Percentiles rank a stretch among this genome's conserved stretches.
phyloP scores from a whole-genome alignment of 2,113 vertebrate species.

The Pedetes capensis region DNA sequence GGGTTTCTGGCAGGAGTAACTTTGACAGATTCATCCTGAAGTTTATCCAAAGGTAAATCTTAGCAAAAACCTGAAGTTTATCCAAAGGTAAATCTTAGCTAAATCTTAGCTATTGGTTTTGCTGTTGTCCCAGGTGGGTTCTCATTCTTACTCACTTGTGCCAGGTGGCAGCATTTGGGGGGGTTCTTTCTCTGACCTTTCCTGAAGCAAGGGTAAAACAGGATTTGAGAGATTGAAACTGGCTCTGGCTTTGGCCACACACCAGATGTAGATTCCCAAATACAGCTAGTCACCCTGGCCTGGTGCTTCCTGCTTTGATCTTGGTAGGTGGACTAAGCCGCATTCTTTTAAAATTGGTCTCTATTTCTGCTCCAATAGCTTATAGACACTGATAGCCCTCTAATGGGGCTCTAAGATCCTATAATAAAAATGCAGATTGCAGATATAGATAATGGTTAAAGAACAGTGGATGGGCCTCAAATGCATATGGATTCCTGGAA shows the following conservation, averaged over 20 bases:
- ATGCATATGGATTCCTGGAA: background rate
- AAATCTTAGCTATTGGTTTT: background rate
- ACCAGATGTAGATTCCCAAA: background rate
- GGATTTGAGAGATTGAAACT: background rate
- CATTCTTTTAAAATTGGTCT: slow-evolving; percentile 19
- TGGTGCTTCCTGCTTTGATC: slow-evolving; percentile 2
- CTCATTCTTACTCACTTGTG: background rate
- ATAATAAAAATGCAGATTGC: background rate
- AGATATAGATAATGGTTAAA: background rate
- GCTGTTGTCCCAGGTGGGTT: background rate
- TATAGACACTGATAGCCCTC: background rate
- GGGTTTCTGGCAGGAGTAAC: background rate
- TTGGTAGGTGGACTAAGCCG: background rate
- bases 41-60: background rate
- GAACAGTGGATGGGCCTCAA: background rate
- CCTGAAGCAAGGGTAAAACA: background rate
- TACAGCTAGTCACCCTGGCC: background rate
- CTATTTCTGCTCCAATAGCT: background rate
- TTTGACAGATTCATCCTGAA: background rate
- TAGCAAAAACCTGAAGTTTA: background rate
- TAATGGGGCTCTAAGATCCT: background rate
- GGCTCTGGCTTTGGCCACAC: background rate
- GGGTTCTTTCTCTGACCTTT: background rate
- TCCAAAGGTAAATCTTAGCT: too few species aligned
- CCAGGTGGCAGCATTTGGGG: background rate